These are phyloP conservation scores for Cotesia chilonis DNA, from an alignment of 1,140 invertebrate genomes.

Conservation along the genomic window DNA sequence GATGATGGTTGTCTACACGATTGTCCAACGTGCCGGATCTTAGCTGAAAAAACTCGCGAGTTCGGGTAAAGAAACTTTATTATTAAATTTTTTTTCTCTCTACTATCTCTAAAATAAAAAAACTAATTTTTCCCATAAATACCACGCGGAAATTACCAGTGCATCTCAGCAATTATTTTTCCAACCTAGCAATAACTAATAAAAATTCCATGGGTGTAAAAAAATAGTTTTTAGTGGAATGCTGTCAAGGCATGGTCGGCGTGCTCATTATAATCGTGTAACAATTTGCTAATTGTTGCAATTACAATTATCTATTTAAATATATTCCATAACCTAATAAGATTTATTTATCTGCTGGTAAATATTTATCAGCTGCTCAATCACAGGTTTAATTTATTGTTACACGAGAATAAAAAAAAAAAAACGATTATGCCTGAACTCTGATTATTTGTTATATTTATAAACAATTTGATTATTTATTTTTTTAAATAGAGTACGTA, in stretches of 20 bases:
- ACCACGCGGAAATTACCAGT: not conserved
- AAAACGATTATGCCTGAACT: no score
- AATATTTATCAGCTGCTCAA: no score
- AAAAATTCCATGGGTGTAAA: not conserved
- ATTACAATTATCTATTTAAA: not conserved
- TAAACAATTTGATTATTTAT: no score
- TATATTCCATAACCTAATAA: not conserved
- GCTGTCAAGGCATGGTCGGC: slow-evolving; percentile 15
- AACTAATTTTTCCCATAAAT: not conserved
- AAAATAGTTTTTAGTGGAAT: not conserved
- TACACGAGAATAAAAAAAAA: no score
- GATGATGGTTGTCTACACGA: not conserved
- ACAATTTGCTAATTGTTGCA: not conserved
- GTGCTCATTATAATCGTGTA: slow-evolving; percentile 4
- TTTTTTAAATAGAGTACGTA: no score
- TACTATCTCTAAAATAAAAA: not conserved
- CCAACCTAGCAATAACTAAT: not conserved
- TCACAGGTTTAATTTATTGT: no score
- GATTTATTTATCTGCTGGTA: not conserved
- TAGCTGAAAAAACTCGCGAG: slow-evolving; percentile 5
- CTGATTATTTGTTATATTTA: no score
- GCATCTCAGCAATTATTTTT: not conserved
- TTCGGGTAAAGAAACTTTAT: slow-evolving; percentile 10
- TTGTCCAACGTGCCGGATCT: slow-evolving; percentile 21
- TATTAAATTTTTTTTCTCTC: not conserved